Base-by-base conservation (phyloP, 2,888 invertebrate species). In the Chrysolina americana region DNA sequence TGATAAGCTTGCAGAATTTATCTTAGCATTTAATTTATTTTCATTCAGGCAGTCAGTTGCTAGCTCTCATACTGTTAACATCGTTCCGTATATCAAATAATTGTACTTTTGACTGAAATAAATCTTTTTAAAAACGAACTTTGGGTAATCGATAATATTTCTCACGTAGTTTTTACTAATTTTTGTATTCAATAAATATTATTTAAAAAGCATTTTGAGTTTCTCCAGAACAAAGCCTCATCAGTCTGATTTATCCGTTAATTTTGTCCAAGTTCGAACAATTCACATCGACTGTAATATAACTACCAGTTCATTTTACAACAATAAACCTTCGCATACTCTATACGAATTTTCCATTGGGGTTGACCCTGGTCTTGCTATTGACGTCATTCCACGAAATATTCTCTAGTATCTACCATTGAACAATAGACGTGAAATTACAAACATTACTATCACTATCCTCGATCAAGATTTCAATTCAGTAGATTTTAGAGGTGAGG, bases 381-480 rank as follows among this genome's bases (percentile, higher is more conserved):
- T 50, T 50, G 50, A 50, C 17, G 17, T 50, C 17, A 8, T 50
- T 50, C 17, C 50, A 8, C 6, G 50, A 50, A 50, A 19, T 50
- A 17, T 50, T 17, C 17, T 50, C 17, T 28, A 28, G 5, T 28
- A n/a, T n/a, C n/a, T 28, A 28, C 28, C 28, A 5, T 3, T 28
- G 5, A 28, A 28, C 28, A 28, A 28, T 28, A 19, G 17, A 1
- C 48, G 48, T 50, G 17, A 50, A 17, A 50, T 44, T 44, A 5
- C 44, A 13, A 44, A 44, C 44, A 44, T 44, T 13, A 44, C 44
- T 44, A 2, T 44, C 9, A 44, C 48, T 17, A 50, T 17, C 5
- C 48, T 50, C 17, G 48, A 50, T 50, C 48, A 50, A 50, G 19
- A 50, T 50, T 50, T 50, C 48, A 50, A 50, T n/a, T n/a, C 1